phyloP scores from a whole-genome alignment of 2,797 vertebrate species.

The Hylomyscus alleni region DNA sequence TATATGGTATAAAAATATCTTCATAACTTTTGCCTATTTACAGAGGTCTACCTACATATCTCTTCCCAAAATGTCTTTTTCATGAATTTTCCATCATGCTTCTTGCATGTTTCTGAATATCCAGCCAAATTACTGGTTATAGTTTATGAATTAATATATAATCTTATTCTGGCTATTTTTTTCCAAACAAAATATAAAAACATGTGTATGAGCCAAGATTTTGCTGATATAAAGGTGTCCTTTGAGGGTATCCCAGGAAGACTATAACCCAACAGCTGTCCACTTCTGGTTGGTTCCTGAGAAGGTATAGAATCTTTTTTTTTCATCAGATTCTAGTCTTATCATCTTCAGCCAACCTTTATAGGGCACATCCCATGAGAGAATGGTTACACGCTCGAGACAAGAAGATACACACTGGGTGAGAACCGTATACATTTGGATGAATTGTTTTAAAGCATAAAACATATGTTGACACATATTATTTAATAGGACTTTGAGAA shows the following conservation, averaged over 20 bases:
- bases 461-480: background rate
- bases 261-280: background rate
- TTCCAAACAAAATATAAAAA: background rate
- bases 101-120: background rate
- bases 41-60: background rate
- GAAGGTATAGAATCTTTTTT: background rate
- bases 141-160: background rate
- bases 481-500: background rate
- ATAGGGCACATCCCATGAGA: background rate
- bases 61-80: background rate
- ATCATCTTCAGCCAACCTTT: background rate
- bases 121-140: background rate
- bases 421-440: background rate
- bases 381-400: background rate
- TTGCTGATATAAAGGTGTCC: background rate
- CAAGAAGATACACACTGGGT: background rate
- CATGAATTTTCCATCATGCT: background rate
- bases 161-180: background rate
- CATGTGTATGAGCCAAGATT: too few relatives aligned
- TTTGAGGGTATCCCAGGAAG: background rate
- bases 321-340: background rate
- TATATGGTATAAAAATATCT: background rate
- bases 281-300: background rate
- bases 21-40: background rate
- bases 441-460: background rate